Evolutionary conservation across 2,113 vertebrate genomes (phyloP), one percentile per base, ranked within the genome.

Genomic region (Bufo bufo): DNA sequence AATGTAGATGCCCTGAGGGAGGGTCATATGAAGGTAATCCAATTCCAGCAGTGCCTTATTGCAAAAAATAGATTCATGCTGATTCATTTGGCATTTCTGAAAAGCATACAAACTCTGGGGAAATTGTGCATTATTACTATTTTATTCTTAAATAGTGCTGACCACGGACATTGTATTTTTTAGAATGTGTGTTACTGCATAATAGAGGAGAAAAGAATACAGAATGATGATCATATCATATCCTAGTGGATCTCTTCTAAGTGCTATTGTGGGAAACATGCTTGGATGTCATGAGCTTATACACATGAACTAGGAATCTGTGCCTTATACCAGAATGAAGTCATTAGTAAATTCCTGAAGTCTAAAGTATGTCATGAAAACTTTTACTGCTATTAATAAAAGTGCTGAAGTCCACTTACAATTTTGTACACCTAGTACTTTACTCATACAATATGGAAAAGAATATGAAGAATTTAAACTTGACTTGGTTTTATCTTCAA

Each of bases 11-110:
- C 87, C 87, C 87, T 89, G 33, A 89, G 87, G 87, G 87, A 89
- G 87, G 87, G 87, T 89, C 87, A 89, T 77, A 89, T 89, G 87
- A 89, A 89, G 87, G 87, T 89, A 89, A 89, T 89, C 87, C 87
- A 89, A 89, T 89, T 89, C 81, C 74, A 49, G 72, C 82, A 89
- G 87, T 89, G 87, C 87, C 87, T 89, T 89, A 89, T 89, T 89
- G 87, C 87, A 89, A 77, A 89, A 86, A 84, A 89, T 89, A 89
- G 87, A 89, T 84, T 89, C 74, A 78, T 89, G 87, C 87, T 89
- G 87, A 89, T 89, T 84, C 87, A 89, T 89, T 77, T 77, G 81
- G 82, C 87, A 84, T 89, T 63, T 84, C 61, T 49, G 54, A 89
- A 84, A 84, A 78, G 82, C 87, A 84, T 65, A 84, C 16, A 89